Conservation (phyloP, 1,140 invertebrate genomes). For the Drosophila takahashii region DNA sequence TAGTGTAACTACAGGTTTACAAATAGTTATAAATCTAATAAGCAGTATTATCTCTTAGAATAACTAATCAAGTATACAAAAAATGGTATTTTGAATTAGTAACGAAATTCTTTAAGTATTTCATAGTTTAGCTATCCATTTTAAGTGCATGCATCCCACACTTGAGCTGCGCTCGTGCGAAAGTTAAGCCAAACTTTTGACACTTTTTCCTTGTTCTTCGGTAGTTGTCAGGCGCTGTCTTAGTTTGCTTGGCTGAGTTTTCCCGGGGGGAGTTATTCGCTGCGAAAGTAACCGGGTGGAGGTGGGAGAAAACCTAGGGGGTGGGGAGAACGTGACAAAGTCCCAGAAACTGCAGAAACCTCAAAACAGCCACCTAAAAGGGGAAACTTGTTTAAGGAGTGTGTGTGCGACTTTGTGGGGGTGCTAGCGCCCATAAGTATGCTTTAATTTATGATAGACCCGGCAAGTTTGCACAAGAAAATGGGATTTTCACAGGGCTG, state of each 20-base stretch:
- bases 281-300: slow-evolving; percentile 4
- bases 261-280: slow-evolving; percentile 14
- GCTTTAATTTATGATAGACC: slow-evolving; percentile 47
- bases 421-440: slow-evolving; percentile 49
- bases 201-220: slow-evolving; percentile 41
- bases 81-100: not conserved
- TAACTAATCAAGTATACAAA: not conserved
- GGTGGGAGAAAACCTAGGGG: slow-evolving; percentile 21
- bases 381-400: slow-evolving; percentile 13
- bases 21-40: too few species aligned
- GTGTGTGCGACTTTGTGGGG: not conserved
- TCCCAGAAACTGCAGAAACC: slow-evolving; percentile 46
- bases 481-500: not conserved
- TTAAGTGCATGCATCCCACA: slow-evolving; percentile 22
- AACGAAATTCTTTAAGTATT: not conserved
- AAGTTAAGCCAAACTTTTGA: slow-evolving; percentile 77
- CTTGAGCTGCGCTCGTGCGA: slow-evolving; percentile 59
- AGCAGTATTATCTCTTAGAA: too few species aligned
- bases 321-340: slow-evolving; percentile 51
- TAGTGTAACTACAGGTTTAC: too few species aligned
- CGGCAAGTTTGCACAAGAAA: not conserved
- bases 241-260: slow-evolving; percentile 17
- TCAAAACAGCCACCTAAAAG: slow-evolving; percentile 11
- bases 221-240: slow-evolving; percentile 21
- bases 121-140: not conserved